Evolutionary conservation across 1,140 invertebrate genomes (phyloP).

Genomic region (Lerema accius): DNA sequence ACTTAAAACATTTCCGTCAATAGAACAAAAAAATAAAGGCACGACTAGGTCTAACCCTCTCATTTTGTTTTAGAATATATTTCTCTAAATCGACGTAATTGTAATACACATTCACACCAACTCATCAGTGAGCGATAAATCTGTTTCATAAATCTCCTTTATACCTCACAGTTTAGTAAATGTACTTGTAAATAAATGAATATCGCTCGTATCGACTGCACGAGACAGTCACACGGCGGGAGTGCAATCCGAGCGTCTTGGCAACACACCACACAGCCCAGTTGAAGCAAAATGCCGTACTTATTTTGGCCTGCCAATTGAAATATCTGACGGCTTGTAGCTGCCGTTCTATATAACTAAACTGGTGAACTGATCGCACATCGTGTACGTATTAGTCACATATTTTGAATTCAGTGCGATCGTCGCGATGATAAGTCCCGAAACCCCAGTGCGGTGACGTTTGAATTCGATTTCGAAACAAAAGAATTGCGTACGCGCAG

Average conservation of each 20-base stretch:
- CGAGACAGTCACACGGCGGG: slow-evolving; percentile 51
- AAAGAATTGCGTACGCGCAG: slow-evolving; percentile 19
- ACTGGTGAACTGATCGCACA: slow-evolving; percentile 31
- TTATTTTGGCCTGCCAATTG: slow-evolving; percentile 82
- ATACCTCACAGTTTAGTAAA: slow-evolving; percentile 14
- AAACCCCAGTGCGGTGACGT: slow-evolving; percentile 11
- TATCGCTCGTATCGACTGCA: slow-evolving; percentile 8
- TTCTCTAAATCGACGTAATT: too few relatives aligned
- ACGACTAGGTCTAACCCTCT: too few relatives aligned
- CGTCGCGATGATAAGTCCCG: slow-evolving; percentile 26
- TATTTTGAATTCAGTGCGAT: slow-evolving; percentile 26
- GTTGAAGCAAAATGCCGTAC: slow-evolving; percentile 80
- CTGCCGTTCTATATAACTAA: slow-evolving; percentile 40
- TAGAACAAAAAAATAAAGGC: too few relatives aligned
- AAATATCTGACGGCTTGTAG: slow-evolving; percentile 66
- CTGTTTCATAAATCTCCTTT: neutral
- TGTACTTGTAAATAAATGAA: slow-evolving; percentile 30
- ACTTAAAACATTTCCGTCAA: too few relatives aligned
- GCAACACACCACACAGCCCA: slow-evolving; percentile 63
- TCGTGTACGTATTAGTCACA: slow-evolving; percentile 27
- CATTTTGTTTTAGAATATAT: too few relatives aligned
- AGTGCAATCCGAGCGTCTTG: slow-evolving; percentile 72
- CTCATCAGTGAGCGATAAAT: neutral
- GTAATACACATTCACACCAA: too few relatives aligned
- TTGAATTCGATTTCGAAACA: slow-evolving; percentile 35